phyloP scores from a whole-genome alignment of 2,113 vertebrate genomes.

The Phalacrocorax aristotelis region DNA sequence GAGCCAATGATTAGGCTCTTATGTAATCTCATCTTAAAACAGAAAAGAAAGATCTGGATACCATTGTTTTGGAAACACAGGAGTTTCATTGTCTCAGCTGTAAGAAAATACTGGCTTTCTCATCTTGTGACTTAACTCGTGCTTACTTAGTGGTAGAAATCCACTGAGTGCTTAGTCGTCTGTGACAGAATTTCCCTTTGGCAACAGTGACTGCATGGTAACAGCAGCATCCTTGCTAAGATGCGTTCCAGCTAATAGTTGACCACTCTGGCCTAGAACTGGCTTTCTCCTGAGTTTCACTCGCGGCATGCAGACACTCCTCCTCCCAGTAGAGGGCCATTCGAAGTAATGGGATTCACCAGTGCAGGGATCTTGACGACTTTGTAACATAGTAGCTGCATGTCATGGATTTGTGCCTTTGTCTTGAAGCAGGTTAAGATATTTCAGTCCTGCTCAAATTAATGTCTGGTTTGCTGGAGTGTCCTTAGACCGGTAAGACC shows the following conservation, averaged over 20 bases:
- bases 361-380: background rate
- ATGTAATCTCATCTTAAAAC: background rate
- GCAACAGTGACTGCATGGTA: background rate
- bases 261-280: background rate
- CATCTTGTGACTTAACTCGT: background rate
- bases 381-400: background rate
- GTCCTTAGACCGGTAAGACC: background rate
- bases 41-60: background rate
- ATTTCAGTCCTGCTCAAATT: background rate
- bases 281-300: background rate
- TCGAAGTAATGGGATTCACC: background rate
- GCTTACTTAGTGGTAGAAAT: background rate
- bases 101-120: background rate
- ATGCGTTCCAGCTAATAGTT: background rate
- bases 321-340: background rate
- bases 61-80: background rate
- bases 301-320: fast-evolving
- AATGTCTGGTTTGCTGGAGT: background rate
- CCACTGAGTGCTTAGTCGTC: background rate
- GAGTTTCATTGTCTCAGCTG: background rate
- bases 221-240: background rate
- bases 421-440: background rate
- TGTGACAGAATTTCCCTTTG: background rate
- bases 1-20: background rate
- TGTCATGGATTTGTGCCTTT: background rate